Conservation (phyloP, 2,113 vertebrate genomes). For the Turdus rufiventris region DNA sequence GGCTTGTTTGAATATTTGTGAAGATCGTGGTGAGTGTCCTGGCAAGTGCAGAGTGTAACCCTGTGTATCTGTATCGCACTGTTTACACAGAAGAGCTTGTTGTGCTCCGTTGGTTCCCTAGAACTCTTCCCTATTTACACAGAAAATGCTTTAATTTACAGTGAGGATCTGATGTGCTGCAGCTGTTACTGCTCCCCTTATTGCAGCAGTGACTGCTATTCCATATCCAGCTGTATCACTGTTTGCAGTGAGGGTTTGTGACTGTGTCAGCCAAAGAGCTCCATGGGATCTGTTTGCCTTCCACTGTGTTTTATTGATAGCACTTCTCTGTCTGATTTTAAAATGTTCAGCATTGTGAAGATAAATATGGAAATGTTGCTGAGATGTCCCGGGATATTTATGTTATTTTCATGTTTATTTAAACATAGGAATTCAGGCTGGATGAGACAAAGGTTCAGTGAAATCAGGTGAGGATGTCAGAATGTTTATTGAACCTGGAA, state of each 20-base stretch:
- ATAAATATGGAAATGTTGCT: background rate
- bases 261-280: background rate
- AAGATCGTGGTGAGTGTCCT: background rate
- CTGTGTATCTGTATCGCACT: fast-evolving
- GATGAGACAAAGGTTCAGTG: background rate
- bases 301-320: background rate
- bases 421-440: background rate
- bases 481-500: background rate
- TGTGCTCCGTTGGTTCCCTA: background rate
- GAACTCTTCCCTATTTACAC: background rate
- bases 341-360: background rate
- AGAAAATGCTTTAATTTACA: background rate
- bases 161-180: background rate
- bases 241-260: fast-evolving
- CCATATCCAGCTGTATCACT: background rate
- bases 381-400: background rate
- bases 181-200: background rate
- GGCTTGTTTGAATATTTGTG: background rate
- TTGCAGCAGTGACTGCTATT: background rate
- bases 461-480: background rate
- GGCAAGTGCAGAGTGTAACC: too few species aligned
- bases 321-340: background rate
- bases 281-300: background rate
- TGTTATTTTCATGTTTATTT: background rate
- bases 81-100: background rate